Evolutionary conservation across 2,113 vertebrate genomes (phyloP), one percentile per base, ranked within the genome.

Genomic region (Rhabdornis inornatus): DNA sequence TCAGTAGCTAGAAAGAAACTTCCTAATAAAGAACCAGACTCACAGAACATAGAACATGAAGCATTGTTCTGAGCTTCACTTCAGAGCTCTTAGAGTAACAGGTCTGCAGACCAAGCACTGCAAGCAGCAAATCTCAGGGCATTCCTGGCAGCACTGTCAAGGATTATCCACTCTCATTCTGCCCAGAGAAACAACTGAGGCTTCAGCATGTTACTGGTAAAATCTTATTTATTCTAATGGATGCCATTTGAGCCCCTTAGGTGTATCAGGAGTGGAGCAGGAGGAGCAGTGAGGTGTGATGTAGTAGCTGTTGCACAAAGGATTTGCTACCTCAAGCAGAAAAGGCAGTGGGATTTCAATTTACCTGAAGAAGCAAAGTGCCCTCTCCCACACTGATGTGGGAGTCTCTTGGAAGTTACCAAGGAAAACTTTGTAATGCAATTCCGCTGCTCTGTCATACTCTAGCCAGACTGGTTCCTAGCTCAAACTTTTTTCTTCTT

Each of bases 11-110:
- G 76, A 95, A 95, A 55, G 86, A 93, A 71, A 95, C 87, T 93
- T 96, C 96, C 87, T 94, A 94, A 95, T 90, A 91, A 96, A 96
- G 92, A 90, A n/a, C 53, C 19, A 37, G 75, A 37, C 57, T 52
- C 65, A 15, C 21, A 3, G 59, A 87, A 71, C 69, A 87, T 44
- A 56, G 72, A 60, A 37, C 87, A 52, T 44, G 44, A 55, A 64
- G 40, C 78, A 53, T 93, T 94, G 95, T 93, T 87, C 50, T 82
- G 24, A 57, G 49, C 65, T 60, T 82, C 82, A 44, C 40, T 68
- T 76, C 78, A 68, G 14, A 75, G 69, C 77, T 83, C 44, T 61
- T 10, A 40, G 20, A 64, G 69, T 39, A 35, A 22, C 49, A 1
- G 9, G 14, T 27, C 76, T 64, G 47, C 49, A 79, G 77, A 64